Conservation (phyloP, 2,888 invertebrate genomes). For the Pseudococcus viburni region DNA sequence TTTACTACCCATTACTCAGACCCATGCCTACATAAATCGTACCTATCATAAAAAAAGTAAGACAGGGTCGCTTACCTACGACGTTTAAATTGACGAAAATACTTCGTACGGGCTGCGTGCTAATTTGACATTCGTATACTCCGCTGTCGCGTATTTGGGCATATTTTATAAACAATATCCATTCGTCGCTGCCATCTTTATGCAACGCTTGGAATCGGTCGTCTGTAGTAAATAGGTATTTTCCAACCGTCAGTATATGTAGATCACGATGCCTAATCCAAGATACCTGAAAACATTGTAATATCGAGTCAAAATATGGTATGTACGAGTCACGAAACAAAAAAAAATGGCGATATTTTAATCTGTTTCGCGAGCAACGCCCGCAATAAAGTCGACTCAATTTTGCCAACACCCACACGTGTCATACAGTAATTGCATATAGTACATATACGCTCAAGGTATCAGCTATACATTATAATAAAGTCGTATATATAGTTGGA, state of each 20-base stretch:
- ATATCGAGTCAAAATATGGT: not conserved
- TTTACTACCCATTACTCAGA: not conserved
- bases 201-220: slow-evolving; percentile 91
- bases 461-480: slow-evolving; percentile 16
- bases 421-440: slow-evolving; percentile 11
- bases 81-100: slow-evolving; percentile 91
- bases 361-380: not conserved
- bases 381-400: slow-evolving; percentile 30
- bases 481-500: not conserved
- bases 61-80: slow-evolving; percentile 82
- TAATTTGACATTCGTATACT: slow-evolving; percentile 94
- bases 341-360: slow-evolving; percentile 3
- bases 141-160: slow-evolving; percentile 88
- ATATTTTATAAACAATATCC: slow-evolving; percentile 95
- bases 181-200: slow-evolving; percentile 84
- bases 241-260: slow-evolving; percentile 90
- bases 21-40: not conserved
- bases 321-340: not conserved
- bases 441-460: slow-evolving; percentile 11
- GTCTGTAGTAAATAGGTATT: slow-evolving; percentile 92
- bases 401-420: slow-evolving; percentile 29
- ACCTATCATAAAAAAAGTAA: not conserved
- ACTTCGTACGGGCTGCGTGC: slow-evolving; percentile 90
- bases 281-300: slow-evolving; percentile 79
- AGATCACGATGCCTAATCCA: slow-evolving; percentile 93